Evolutionary conservation across 1,140 invertebrate genomes (phyloP), one percentile per base, ranked within the genome.

Genomic region (Drepana arcuata): DNA sequence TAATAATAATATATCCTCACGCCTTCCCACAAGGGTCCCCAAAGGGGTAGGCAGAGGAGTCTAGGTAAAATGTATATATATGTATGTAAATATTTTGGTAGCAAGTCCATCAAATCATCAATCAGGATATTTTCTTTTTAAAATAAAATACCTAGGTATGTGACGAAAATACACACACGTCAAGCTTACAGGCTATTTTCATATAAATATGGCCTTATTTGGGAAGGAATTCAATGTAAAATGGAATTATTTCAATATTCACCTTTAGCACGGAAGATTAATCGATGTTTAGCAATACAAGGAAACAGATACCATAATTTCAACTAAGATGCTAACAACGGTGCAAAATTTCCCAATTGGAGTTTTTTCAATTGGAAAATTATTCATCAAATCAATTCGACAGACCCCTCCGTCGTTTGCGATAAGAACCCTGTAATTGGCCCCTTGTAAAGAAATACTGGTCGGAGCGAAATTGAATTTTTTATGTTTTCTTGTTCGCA

Each of bases 341-440:
- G n/a, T n/a, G n/a, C n/a, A n/a, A n/a, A n/a, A n/a, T n/a, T n/a
- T n/a, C n/a, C n/a, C n/a, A n/a, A 38, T 38, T 52, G 40, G 38
- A 27, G 43, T 41, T 44, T 48, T 25, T 41, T 58, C 46, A 38
- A 67, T 49, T 48, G 59, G 63, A 67, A 65, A 68, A 68, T 67
- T 63, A 67, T 64, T 64, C 64, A 59, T 65, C 55, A 64, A 68
- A 65, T 68, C 52, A 62, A 57, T 48, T 45, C 41, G 41, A 53
- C 46, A 41, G 28, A 39, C 28, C 25, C 31, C 34, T 38, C 10
- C 16, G 30, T 9, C 10, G 18, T 32, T 30, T 13, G 10, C 30
- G 31, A 39, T 41, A 44, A 46, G 44, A 52, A 58, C 46, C 43
- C 48, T 9, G 53, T 68, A 68, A 68, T 68, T 68, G 65, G 55